Conservation (phyloP, 2,113 vertebrate species). For the Butastur rufipennis region DNA sequence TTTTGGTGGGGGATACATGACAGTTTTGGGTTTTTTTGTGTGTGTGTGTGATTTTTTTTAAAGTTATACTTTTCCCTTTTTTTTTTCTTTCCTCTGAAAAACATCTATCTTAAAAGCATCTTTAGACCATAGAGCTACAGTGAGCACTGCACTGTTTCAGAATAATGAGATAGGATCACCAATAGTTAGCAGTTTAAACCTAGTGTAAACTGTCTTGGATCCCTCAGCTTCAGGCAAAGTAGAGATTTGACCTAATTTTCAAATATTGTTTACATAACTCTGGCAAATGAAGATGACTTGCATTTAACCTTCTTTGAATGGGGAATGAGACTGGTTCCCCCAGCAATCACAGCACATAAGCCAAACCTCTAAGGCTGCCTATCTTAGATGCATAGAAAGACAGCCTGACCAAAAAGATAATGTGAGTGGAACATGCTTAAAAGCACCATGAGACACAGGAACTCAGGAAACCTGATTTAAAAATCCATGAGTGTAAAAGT, state of each 20-base stretch:
- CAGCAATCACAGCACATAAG: not conserved
- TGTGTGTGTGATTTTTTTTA: too few species aligned
- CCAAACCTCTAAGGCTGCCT: not conserved
- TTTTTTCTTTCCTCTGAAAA: not conserved
- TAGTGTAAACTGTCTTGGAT: not conserved
- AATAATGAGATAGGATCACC: not conserved
- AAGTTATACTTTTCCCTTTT: not conserved
- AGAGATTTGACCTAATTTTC: not conserved
- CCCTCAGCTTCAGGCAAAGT: not conserved
- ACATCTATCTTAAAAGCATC: not conserved
- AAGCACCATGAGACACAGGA: not conserved
- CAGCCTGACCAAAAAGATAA: not conserved
- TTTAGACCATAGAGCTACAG: not conserved
- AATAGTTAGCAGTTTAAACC: not conserved
- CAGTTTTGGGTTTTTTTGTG: not conserved
- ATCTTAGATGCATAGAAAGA: not conserved
- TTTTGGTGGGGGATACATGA: too few species aligned
- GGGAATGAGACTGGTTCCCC: not conserved
- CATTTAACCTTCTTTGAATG: not conserved
- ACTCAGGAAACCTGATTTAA: not conserved
- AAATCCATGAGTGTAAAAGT: not conserved
- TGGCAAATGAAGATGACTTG: not conserved
- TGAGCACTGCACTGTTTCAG: not conserved
- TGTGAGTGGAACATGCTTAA: not conserved
- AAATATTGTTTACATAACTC: not conserved